Conservation (phyloP, 2,113 vertebrate species). For the Phaetusa simplex region DNA sequence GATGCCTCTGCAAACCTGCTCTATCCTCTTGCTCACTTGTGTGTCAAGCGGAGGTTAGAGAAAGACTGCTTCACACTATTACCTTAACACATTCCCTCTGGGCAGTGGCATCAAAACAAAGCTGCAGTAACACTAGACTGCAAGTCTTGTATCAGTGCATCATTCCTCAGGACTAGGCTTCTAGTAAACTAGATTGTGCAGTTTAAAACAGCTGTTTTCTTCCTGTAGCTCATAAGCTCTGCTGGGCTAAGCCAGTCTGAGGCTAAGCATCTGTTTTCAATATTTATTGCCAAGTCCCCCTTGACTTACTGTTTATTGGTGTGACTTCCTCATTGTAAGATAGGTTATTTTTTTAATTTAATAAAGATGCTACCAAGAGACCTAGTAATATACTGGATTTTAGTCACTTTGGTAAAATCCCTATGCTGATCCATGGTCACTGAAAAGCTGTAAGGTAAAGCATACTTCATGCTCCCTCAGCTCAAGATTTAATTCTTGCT, state of each 20-base stretch:
- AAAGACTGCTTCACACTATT: neutral
- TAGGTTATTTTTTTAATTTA: neutral
- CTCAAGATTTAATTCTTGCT: neutral
- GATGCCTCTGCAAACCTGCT: neutral
- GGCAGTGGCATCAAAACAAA: neutral
- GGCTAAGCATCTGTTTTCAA: neutral
- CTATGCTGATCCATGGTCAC: neutral
- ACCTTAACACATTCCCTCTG: neutral
- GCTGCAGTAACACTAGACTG: neutral
- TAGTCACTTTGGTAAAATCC: neutral
- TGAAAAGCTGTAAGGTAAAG: neutral
- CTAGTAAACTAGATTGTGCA: neutral
- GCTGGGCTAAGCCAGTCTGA: neutral
- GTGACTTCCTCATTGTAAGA: neutral
- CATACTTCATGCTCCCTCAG: neutral
- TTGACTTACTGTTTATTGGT: neutral
- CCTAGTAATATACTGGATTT: neutral
- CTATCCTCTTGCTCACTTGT: neutral
- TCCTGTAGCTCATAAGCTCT: neutral
- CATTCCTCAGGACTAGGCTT: neutral
- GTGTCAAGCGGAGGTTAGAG: neutral
- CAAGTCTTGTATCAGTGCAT: neutral
- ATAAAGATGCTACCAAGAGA: neutral
- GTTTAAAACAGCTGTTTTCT: neutral
- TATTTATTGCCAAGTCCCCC: neutral